Evolutionary conservation across 37 sponge, comb jelly and placozoan genomes (phyloP), one percentile per base, ranked within the genome.

Genomic region (Sycon ciliatum): DNA sequence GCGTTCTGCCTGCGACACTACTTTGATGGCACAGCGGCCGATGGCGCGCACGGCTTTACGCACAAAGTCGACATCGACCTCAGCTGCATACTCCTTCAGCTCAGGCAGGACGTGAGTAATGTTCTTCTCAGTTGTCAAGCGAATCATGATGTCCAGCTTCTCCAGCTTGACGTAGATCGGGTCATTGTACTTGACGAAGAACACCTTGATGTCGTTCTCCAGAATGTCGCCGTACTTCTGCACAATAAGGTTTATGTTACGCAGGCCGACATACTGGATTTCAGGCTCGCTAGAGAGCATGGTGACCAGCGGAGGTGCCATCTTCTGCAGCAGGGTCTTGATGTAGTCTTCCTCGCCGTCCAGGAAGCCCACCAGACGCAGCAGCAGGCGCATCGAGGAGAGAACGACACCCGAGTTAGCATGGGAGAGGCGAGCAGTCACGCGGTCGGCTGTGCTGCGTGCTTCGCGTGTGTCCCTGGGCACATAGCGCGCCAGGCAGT

Each of bases 181-280:
- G 38, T 96, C 98, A 56, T 96, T 96, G 78, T 96, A 96, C 79
- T 96, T 96, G 52, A 96, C 98, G 76, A 91, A 96, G 93, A 96
- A 96, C 31, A 90, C 98, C 75, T 96, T 96, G 57, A 96, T 92
- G 68, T 96, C 98, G 27, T 96, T 85, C 57, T 79, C 77, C 69
- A 96, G 72, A 38, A 96, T 86, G 39, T 92, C 93, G 1, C n/a
- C n/a, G n/a, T n/a, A n/a, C 52, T 94, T 94, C 78, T 96, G 98
- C 28, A 96, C 98, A 57, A 96, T 80, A n/a, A 96, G 84, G 79
- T 96, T 96, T 79, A 96, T 96, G 78, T 96, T 96, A 38, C 98
- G 67, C 73, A 96, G 75, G 4, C 93, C 89, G 16, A 96, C 98
- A 78, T 89, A 96, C 87, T 96, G 98, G 9, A 96, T 86, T 78